Evolutionary conservation across 1,140 invertebrate genomes (phyloP), one percentile per base, ranked within the genome.

Genomic region (Drosophila yakuba): DNA sequence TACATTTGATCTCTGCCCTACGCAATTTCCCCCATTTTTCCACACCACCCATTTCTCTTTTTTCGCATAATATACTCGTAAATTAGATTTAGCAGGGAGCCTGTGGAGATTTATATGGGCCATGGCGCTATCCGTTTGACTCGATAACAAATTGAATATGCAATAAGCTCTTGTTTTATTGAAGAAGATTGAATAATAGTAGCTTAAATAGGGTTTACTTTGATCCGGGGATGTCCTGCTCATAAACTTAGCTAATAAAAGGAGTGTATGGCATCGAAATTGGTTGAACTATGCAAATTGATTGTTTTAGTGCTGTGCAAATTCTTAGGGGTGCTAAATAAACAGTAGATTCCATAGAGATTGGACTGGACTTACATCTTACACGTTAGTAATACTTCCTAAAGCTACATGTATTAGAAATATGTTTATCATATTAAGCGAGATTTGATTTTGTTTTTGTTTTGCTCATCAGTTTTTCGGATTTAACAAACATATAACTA

Each of bases 31-130:
- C 12, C 15, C 10, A 14, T n/a, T 62, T 51, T 39, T 17, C 15
- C 25, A 32, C 45, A 43, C 28, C 15, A 25, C n/a, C 25, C 20
- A 4, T 14, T n/a, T 52, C 8, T n/a, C 11, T 7, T 11, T 39
- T 8, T 38, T 55, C 61, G 83, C 83, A 88, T 88, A 88, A 88
- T 77, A 89, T 89, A 38, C 80, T 67, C 80, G 83, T 88, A 88
- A 88, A 88, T 88, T 88, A 77, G 84, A 88, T 88, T 77, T 83
- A 89, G 50, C 80, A 48, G 14, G 17, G 32, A 23, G 25, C 50
- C 66, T 67, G 62, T 45, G 48, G 72, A 77, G 74, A 77, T 76
- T 76, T 76, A 77, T 76, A 77, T 69, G 63, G 63, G 55, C 44
- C 74, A 61, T 14, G 39, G 25, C 50, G 55, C 60, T 75, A 68